Conservation (phyloP, 2,888 invertebrate genomes). For the Diabrotica balteata region DNA sequence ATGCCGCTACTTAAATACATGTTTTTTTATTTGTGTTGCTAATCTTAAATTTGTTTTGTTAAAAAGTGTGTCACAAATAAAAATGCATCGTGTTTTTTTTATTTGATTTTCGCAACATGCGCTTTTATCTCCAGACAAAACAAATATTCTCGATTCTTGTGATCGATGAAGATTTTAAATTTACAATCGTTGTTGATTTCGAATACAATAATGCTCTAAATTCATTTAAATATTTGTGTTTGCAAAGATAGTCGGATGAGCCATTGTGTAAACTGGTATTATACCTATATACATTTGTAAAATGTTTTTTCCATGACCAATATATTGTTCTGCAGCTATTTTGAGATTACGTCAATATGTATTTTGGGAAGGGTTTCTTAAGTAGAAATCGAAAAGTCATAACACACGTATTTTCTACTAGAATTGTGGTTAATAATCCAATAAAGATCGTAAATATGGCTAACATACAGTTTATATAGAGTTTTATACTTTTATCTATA, state of each 20-base stretch:
- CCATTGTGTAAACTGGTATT: not conserved
- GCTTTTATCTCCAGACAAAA: conserved; percentile 48
- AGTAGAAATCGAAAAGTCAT: too few species aligned
- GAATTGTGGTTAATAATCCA: too few species aligned
- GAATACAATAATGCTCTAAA: conserved; percentile 34
- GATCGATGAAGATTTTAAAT: conserved; percentile 23
- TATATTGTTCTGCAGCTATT: too few species aligned
- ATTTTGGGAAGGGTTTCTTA: too few species aligned
- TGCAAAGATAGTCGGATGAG: not conserved
- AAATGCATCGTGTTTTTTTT: conserved; percentile 40
- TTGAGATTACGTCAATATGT: too few species aligned
- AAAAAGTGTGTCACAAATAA: conserved; percentile 47
- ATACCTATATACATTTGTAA: too few species aligned
- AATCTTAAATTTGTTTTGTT: conserved; percentile 46
- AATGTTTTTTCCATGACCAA: too few species aligned
- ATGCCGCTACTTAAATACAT: conserved; percentile 32
- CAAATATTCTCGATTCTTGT: conserved; percentile 37
- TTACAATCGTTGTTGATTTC: conserved; percentile 28
- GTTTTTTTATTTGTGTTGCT: conserved; percentile 44
- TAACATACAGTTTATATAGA: too few species aligned
- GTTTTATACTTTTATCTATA: too few species aligned
- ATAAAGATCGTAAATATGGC: too few species aligned
- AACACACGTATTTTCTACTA: too few species aligned
- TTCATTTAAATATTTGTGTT: conserved; percentile 1
- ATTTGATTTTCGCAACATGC: conserved; percentile 45